Evolutionary conservation across 2,113 vertebrate genomes (phyloP).

Genomic region (Nannospalax galili): DNA sequence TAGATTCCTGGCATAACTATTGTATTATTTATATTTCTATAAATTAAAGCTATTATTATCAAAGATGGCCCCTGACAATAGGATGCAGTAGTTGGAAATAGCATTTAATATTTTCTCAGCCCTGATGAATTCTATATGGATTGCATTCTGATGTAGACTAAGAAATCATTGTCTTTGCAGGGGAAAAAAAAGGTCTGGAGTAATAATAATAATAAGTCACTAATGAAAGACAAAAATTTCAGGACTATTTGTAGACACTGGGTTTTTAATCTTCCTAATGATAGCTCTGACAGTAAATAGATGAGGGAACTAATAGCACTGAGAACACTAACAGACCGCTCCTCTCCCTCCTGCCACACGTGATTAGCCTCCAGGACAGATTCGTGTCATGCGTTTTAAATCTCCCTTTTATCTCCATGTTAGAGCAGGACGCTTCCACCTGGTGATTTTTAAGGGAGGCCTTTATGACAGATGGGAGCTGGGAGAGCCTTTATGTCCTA

Average conservation of each 20-base stretch:
- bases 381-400: constrained; percentile 79
- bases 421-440: constrained; percentile 76
- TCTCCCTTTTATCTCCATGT: constrained; percentile 82
- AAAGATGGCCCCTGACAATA: constrained; percentile 75
- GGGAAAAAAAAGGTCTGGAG: constrained; percentile 47
- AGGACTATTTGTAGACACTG: constrained; percentile 82
- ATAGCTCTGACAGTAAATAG: constrained; percentile 80
- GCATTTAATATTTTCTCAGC: constrained; percentile 76
- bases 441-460: constrained; percentile 76
- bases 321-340: constrained; percentile 69
- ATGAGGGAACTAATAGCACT: constrained; percentile 76
- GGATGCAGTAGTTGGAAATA: constrained; percentile 51
- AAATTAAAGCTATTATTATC: constrained; percentile 80
- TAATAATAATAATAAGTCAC: constrained; percentile 69
- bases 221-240: constrained; percentile 70
- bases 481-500: constrained; percentile 76
- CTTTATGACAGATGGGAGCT: constrained; percentile 84
- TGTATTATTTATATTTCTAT: constrained; percentile 85
- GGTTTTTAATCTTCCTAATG: constrained; percentile 83
- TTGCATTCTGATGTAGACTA: neutral
- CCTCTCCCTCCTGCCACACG: constrained; percentile 71
- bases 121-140: constrained; percentile 71
- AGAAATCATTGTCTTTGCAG: constrained; percentile 73
- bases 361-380: constrained; percentile 81
- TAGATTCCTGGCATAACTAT: constrained; percentile 75